These are phyloP conservation scores for Podarcis siculus DNA, from an alignment of 2,797 vertebrate species.

Conservation along the genomic window DNA sequence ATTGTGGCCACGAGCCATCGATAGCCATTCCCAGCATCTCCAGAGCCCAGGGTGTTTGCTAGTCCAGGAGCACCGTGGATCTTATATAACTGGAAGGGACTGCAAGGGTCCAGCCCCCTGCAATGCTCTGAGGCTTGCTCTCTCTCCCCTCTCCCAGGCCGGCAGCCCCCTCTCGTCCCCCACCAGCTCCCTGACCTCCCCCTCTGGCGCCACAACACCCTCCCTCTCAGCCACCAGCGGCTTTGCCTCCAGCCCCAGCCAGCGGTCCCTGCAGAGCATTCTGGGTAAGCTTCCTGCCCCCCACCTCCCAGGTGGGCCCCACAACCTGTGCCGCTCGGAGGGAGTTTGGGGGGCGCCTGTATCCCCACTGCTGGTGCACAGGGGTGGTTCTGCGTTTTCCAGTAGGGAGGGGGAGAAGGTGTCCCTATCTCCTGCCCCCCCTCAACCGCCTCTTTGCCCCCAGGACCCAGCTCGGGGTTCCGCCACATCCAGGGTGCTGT, in stretches of 20 bases:
- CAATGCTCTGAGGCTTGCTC: not conserved
- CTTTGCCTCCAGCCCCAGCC: conserved; percentile 87
- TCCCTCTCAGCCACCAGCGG: conserved; percentile 89
- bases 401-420: too few species aligned
- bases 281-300: conserved; percentile 80
- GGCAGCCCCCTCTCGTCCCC: conserved; percentile 82
- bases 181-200: conserved; percentile 85
- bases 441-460: not conserved
- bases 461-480: conserved; percentile 93
- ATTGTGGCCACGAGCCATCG: too few species aligned
- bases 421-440: not conserved
- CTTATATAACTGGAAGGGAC: not conserved
- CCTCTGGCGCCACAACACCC: conserved; percentile 76
- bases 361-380: not conserved
- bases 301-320: not conserved
- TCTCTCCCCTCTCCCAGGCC: conserved; percentile 59
- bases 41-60: not conserved
- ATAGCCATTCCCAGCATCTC: too few species aligned
- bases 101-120: not conserved
- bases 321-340: not conserved
- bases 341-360: not conserved
- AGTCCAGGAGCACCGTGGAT: not conserved
- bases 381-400: too few species aligned
- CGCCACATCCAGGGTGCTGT: conserved; percentile 88
- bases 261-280: conserved; percentile 87